These are phyloP conservation scores for Hippopotamyrus pictus DNA, from an alignment of 2,797 vertebrate species.

Conservation along the genomic window DNA sequence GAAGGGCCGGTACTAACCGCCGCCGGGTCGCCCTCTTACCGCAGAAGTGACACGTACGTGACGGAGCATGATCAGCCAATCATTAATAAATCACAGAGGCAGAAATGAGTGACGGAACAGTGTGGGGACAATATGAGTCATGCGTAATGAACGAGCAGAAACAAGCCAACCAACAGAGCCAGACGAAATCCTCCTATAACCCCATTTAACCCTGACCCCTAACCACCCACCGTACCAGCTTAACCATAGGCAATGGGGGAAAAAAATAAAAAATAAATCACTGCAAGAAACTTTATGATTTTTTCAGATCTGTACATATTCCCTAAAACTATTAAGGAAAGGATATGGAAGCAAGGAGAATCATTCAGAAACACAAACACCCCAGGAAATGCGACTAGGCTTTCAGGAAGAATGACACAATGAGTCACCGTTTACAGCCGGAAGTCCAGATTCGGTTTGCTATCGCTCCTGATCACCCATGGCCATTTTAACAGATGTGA, in stretches of 20 bases:
- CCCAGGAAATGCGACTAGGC: not conserved
- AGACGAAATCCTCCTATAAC: not conserved
- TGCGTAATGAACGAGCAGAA: not conserved
- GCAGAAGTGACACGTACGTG: not conserved
- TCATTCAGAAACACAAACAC: not conserved
- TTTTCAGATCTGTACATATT: not conserved
- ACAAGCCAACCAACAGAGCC: not conserved
- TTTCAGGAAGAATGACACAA: not conserved
- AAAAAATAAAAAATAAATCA: not conserved
- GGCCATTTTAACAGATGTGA: not conserved
- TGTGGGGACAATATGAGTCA: not conserved
- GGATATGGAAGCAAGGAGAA: not conserved
- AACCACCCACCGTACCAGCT: not conserved
- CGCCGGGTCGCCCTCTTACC: not conserved
- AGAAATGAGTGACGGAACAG: not conserved
- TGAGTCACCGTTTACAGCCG: not conserved
- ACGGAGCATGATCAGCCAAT: not conserved
- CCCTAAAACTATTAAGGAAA: not conserved
- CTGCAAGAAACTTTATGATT: not conserved
- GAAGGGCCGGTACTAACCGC: slow-evolving; percentile 35
- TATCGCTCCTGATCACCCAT: not conserved
- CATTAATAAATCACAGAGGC: not conserved
- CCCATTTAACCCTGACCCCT: not conserved
- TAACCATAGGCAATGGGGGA: not conserved
- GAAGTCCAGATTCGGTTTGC: not conserved